Base-by-base conservation (phyloP, 2,113 vertebrate species). In the Cyanocitta stelleri region DNA sequence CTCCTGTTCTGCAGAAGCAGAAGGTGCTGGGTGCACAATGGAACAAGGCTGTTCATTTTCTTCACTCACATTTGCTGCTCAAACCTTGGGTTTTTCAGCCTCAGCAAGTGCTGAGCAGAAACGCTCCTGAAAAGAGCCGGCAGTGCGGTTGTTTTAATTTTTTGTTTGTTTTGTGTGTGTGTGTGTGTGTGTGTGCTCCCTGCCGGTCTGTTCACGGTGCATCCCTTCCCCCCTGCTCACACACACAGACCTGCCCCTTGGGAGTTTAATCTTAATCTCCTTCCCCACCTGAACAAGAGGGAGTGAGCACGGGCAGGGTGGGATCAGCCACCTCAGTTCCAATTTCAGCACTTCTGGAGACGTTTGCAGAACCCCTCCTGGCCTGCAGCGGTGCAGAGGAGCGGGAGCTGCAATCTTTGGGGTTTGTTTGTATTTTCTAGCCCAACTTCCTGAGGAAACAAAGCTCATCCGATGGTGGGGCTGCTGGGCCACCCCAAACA, bases 381-480 rank as follows among this genome's bases (percentile, higher is more conserved):
- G 75, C 89, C 80, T 77, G 85, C 32, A 46, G 84, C 19, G 0
- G 6, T 43, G 39, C 89, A 72, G 81, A 55, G 87, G 72, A 62
- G 72, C 77, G 81, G n/a, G 21, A 61, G 80, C 68, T 89, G 87
- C 41, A 4, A 5, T 23, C 58, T 54, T 72, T 13, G 24, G 80
- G 63, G 35, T 78, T 93, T 95, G 87, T 74, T 95, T 72, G 73
- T 95, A 66, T 94, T 95, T 93, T 87, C 77, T 89, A 72, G 69
- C 81, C 74, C 5, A 3, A 23, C 81, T 96, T 95, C 96, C 93
- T 89, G 69, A 97, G 93, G 95, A 95, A 94, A 82, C 44, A 75
- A 44, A 62, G 51, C 24, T 2, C 20, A 16, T 82, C 63, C 0
- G 8, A 16, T 22, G 37, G 10, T 1, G 21, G 77, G 48, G 59